These are phyloP conservation scores for Sitophilus oryzae DNA, from an alignment of 1,140 invertebrate genomes.

Conservation along the genomic window DNA sequence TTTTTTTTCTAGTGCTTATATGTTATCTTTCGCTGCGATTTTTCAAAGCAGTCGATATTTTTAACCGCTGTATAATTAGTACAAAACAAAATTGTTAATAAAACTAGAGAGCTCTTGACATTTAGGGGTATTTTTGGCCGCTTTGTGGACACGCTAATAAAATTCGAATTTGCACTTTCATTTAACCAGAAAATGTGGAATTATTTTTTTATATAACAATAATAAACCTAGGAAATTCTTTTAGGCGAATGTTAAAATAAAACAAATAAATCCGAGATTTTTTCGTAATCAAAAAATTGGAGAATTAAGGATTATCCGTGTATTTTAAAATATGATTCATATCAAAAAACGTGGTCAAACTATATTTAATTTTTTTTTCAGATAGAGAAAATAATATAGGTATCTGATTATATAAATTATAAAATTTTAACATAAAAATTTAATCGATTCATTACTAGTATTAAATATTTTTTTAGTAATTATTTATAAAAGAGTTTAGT, in stretches of 20 bases:
- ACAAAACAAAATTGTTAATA: conserved; percentile 1
- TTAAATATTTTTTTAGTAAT: too few species aligned
- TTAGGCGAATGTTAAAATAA: background rate
- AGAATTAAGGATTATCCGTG: background rate
- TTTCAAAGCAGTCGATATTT: background rate
- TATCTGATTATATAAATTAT: too few species aligned
- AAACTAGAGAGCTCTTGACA: conserved; percentile 14
- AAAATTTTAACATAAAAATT: too few species aligned
- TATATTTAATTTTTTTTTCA: too few species aligned
- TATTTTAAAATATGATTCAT: conserved; percentile 4
- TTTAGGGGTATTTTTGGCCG: conserved; percentile 15
- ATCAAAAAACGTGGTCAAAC: too few species aligned
- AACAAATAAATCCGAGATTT: background rate
- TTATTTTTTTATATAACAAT: background rate
- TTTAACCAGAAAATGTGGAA: too few species aligned
- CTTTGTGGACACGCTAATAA: conserved; percentile 5
- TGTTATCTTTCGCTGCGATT: too few species aligned
- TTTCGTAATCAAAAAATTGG: background rate
- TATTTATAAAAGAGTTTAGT: too few species aligned
- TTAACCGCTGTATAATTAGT: background rate
- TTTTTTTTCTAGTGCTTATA: background rate
- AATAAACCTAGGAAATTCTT: background rate
- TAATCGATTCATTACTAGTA: too few species aligned
- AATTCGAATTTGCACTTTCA: too few species aligned
- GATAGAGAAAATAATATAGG: too few species aligned